Percentiles rank a stretch among this genome's conserved stretches.
Conservation (phyloP, 2,113 vertebrate genomes). For the Rousettus leschenaultii region DNA sequence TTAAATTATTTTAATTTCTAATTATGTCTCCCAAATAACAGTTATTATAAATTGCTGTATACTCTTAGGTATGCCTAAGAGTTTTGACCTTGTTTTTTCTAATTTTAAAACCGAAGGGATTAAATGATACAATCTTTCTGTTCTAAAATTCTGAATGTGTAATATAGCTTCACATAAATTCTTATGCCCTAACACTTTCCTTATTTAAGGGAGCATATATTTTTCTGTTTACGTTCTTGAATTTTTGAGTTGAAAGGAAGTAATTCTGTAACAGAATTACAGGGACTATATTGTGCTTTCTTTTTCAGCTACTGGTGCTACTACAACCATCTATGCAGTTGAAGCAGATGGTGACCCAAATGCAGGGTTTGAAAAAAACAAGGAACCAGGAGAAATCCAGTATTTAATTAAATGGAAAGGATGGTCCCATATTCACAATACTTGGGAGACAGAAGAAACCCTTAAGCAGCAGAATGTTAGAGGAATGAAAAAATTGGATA, state of each 20-base stretch:
- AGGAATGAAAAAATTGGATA: slow-evolving; percentile 99
- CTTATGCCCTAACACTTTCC: not conserved
- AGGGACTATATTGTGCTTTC: slow-evolving; percentile 23
- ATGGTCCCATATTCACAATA: slow-evolving; percentile 99
- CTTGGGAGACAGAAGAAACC: slow-evolving; percentile 98
- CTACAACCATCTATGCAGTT: slow-evolving; percentile 96
- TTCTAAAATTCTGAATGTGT: not conserved
- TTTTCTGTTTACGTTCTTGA: not conserved
- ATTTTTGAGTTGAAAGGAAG: not conserved
- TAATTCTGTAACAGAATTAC: not conserved
- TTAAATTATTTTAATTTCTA: slow-evolving; percentile 24
- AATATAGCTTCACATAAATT: not conserved
- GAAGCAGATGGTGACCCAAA: slow-evolving; percentile 98
- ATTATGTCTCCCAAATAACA: not conserved
- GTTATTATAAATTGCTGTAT: not conserved
- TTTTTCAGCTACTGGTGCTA: slow-evolving; percentile 91
- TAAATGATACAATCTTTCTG: not conserved
- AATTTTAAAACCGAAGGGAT: not conserved
- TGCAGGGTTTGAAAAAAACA: slow-evolving; percentile 87
- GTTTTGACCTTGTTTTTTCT: not conserved
- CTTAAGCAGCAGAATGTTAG: slow-evolving; percentile 97
- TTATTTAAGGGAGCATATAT: not conserved
- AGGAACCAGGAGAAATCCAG: slow-evolving; percentile 91
- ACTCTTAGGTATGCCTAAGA: not conserved
- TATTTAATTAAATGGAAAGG: slow-evolving; percentile 99